Evolutionary conservation across 2,888 invertebrate genomes (phyloP), one percentile per base, ranked within the genome.

Genomic region (Antheraea yamamai): DNA sequence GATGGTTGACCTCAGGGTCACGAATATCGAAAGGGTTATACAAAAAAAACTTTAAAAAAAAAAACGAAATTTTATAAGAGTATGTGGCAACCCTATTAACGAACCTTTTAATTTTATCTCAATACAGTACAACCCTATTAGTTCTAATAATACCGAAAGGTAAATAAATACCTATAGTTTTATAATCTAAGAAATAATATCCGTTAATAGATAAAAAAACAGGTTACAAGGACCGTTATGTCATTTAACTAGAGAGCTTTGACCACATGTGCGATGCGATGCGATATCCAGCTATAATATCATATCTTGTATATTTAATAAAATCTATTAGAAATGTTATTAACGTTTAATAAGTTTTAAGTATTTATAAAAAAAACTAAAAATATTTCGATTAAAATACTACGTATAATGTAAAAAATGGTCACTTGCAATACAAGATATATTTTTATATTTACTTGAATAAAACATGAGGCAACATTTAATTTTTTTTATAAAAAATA

Each of bases 71-170:
- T 20, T 55, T 20, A 23, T 61, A 23, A 61, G n/a, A 61, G 7
- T 10, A 23, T 23, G 23, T 23, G 23, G 61, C 61, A 61, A 61
- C 23, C 23, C 23, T 61, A n/a, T 23, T 10, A 23, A n/a, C 12
- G 12, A 10, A 6, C 10, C 7, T 61, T 23, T 23, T 23, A 7
- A 58, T 7, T 58, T 18, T 7, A 1, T 23, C 1, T 61, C 77
- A 77, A 77, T 77, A 76, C 75, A 76, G 47, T 72, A 73, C 35
- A 47, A 51, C 64, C 73, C 76, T 76, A 76, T 82, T 84, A 82
- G 81, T 61, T 85, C 81, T 79, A 76, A 77, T 76, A 78, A 73
- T 77, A 78, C 76, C 74, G 74, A 76, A 76, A 77, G 76, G 76
- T 77, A 76, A 78, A 80, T 79, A 80, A 80, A 80, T 78, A 80